Conservation (phyloP, 2,888 invertebrate species). For the Eremobia ochroleuca region DNA sequence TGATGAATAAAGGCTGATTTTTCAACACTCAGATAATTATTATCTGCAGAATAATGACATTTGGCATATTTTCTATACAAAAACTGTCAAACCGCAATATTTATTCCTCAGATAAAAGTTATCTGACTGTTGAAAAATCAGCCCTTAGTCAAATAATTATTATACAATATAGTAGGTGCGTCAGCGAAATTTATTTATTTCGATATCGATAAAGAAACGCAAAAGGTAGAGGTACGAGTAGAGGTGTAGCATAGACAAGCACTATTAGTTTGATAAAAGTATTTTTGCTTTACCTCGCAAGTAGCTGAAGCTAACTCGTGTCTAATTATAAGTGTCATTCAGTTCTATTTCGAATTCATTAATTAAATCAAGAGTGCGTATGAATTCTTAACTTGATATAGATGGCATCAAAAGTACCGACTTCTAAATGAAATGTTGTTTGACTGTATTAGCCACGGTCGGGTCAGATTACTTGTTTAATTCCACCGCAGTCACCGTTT, state of each 20-base stretch:
- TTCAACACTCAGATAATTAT: neutral
- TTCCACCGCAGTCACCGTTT: neutral
- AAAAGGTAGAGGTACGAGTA: neutral
- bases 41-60: neutral
- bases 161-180: neutral
- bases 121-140: neutral
- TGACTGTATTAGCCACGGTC: conserved; percentile 1
- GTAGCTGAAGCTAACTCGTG: neutral
- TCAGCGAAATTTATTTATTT: neutral
- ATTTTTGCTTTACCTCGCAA: neutral
- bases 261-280: neutral
- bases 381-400: conserved; percentile 6
- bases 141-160: neutral
- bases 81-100: neutral
- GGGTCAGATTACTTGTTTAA: conserved; percentile 18
- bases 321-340: neutral
- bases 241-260: neutral
- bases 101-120: neutral
- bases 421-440: conserved; percentile 11
- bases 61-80: neutral
- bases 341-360: conserved; percentile 14
- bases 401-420: conserved; percentile 24
- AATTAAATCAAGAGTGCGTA: conserved; percentile 22
- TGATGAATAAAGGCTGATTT: neutral
- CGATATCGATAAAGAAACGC: conserved; percentile 30